Percentiles rank a stretch among this genome's conserved stretches.
These are phyloP conservation scores for Cydia amplana DNA, from an alignment of 1,140 invertebrate species.

Conservation along the genomic window DNA sequence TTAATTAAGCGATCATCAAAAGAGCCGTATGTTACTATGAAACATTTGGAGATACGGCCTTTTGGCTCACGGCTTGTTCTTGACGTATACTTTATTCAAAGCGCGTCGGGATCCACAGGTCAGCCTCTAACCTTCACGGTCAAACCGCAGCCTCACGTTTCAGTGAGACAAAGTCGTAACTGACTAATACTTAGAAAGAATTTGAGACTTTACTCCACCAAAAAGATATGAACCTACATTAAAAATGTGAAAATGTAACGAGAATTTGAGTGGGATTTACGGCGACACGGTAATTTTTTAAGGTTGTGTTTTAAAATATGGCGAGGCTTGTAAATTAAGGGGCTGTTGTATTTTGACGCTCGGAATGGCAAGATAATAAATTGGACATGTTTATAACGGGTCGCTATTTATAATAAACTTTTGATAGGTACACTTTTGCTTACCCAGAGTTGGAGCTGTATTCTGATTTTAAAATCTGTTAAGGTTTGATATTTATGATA, in stretches of 20 bases:
- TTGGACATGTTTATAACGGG: not conserved
- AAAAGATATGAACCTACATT: not conserved
- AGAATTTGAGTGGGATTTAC: not conserved
- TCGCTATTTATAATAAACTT: not conserved
- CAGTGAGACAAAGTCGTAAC: not conserved
- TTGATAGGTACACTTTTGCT: too few species aligned
- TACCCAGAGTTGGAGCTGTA: too few species aligned
- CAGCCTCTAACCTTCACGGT: not conserved
- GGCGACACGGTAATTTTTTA: not conserved
- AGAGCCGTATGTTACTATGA: not conserved
- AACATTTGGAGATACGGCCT: not conserved
- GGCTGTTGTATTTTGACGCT: not conserved
- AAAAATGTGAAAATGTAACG: not conserved
- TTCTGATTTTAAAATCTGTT: too few species aligned
- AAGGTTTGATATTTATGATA: too few species aligned
- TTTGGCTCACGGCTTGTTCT: not conserved
- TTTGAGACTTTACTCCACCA: not conserved
- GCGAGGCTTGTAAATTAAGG: not conserved
- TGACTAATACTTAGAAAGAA: not conserved
- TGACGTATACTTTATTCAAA: not conserved
- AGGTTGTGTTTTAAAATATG: not conserved
- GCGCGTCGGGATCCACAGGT: not conserved
- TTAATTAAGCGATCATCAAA: not conserved
- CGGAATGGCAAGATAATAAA: not conserved
- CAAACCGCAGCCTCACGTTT: not conserved